phyloP scores from a whole-genome alignment of 2,888 invertebrate species.

The Gymnosoma rotundatum region DNA sequence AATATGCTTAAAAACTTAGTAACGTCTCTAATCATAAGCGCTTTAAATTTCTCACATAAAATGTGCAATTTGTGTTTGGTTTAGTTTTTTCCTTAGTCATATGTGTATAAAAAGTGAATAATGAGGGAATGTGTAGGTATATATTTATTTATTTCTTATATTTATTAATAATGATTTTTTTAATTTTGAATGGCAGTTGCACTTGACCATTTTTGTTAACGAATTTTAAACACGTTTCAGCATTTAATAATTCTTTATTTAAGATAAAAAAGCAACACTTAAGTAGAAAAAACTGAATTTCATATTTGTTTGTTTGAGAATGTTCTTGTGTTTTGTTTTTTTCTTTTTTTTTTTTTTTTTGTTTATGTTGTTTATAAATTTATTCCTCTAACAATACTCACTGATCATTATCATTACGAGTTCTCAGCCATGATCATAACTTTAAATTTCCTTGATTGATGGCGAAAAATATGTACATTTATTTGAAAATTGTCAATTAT shows the following conservation, averaged over 20 bases:
- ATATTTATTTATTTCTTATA: no score
- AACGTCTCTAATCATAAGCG: no score
- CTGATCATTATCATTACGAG: constrained; percentile 30
- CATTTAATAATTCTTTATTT: constrained; percentile 28
- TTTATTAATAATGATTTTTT: constrained; percentile 48
- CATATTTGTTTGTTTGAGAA: neutral
- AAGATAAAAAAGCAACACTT: neutral
- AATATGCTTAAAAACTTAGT: no score
- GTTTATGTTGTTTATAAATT: no score
- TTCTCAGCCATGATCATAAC: neutral
- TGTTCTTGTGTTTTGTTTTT: neutral
- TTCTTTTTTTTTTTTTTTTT: no score
- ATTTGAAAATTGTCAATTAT: constrained; percentile 42
- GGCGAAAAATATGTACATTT: constrained; percentile 50
- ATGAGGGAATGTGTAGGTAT: constrained; percentile 3
- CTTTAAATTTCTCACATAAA: no score
- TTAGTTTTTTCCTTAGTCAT: neutral
- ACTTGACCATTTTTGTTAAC: constrained; percentile 32
- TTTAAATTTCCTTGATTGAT: constrained; percentile 54
- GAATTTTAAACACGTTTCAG: constrained; percentile 45
- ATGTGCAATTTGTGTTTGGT: no score
- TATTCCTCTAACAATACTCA: constrained; percentile 2
- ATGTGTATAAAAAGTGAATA: neutral
- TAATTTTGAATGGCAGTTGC: constrained; percentile 62
- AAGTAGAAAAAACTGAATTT: constrained; percentile 19